These are phyloP conservation scores for Mastacembelus armatus DNA, from an alignment of 2,797 vertebrate genomes.

Conservation along the genomic window DNA sequence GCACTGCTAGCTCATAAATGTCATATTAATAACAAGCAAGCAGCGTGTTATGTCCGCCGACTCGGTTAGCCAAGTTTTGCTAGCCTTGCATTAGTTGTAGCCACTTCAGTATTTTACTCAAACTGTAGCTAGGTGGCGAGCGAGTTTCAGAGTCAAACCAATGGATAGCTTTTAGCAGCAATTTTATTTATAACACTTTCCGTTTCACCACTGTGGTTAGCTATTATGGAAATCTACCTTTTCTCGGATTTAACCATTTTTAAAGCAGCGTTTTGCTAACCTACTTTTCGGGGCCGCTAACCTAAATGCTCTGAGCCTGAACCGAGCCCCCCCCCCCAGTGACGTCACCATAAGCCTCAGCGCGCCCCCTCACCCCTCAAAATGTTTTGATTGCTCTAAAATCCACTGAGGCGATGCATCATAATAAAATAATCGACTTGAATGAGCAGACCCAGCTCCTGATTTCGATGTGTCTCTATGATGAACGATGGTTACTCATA, in stretches of 20 bases:
- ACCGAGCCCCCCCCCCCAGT: neutral
- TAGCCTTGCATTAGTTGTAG: conserved; percentile 47
- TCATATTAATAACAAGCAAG: neutral
- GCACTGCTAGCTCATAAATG: neutral
- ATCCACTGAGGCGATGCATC: too few species aligned
- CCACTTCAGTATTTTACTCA: conserved; percentile 26
- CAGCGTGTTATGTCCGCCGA: neutral
- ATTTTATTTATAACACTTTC: neutral
- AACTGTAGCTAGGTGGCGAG: neutral
- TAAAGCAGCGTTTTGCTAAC: conserved; percentile 16
- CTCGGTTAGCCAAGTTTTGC: conserved; percentile 24
- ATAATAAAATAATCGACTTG: too few species aligned
- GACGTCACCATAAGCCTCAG: conserved; percentile 57
- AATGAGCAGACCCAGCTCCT: rapidly evolving
- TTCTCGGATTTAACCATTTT: neutral
- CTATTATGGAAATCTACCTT: neutral
- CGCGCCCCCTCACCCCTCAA: too few species aligned
- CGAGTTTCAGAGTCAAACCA: conserved; percentile 16
- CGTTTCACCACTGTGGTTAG: neutral
- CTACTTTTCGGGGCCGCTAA: too few species aligned
- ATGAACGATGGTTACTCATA: neutral
- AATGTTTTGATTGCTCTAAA: too few species aligned
- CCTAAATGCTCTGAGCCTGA: conserved; percentile 3
- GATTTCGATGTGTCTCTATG: neutral
- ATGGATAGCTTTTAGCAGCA: neutral